Evolutionary conservation across 2,888 invertebrate species (phyloP), one percentile per base, ranked within the genome.

Genomic region (Calameuta pallipes): DNA sequence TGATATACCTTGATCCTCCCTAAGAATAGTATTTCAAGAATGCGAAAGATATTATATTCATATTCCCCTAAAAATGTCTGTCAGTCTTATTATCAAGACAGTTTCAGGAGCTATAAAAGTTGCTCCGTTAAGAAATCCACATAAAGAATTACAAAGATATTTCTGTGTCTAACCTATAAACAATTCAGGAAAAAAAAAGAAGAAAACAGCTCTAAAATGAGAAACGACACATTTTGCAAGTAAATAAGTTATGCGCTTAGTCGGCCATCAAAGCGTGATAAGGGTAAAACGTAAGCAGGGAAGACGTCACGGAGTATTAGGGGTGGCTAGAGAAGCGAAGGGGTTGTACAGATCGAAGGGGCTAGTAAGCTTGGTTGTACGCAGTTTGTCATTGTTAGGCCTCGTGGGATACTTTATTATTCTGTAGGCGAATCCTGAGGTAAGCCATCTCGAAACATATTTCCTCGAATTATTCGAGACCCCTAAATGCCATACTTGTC

Each of bases 161-260:
- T 56, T 56, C 9, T 56, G 4, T 41, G 41, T 41, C 15, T 56
- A 9, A 23, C 56, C 23, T 56, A 23, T 56, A 56, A 56, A 56
- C 56, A 56, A 56, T 56, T 56, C 23, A 23, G 56, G 15, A 23
- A 12, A 56, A 9, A 2, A 41, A 56, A 23, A 23, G 23, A 6
- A 56, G 56, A 56, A 6, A 56, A 56, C 2, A 23, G 56, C 15
- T 56, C 1, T 2, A 56, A 56, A 56, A 56, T 1, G 15, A 41
- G 15, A 41, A 23, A 41, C 23, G 23, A 56, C 56, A 56, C 9
- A 56, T 71, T 71, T 11, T 33, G 13, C 71, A 31, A 12, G 33
- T 71, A 71, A 71, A 71, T 71, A 71, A 71, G 33, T 71, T 71
- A 71, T 71, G 11, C 13, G 31, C 71, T 71, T 71, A 71, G 71